These are phyloP conservation scores for Ridgeia piscesae DNA, from an alignment of 1,140 invertebrate genomes.

Conservation along the genomic window DNA sequence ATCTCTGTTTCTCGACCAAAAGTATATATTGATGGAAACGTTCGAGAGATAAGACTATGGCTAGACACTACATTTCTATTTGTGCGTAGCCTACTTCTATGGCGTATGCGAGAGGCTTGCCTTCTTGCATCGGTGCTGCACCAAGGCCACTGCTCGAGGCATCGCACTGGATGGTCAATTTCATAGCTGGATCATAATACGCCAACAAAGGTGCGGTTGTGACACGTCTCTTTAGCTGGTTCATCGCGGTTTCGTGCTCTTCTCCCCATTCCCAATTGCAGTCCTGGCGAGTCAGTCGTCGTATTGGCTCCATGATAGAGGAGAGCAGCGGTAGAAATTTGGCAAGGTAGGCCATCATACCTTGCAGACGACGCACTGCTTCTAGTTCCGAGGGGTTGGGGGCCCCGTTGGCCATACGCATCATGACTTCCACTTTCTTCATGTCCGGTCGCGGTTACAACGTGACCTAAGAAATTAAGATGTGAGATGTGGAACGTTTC, in stretches of 20 bases:
- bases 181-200: constrained; percentile 37
- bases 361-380: constrained; percentile 35
- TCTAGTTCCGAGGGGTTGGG: background rate
- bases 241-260: constrained; percentile 27
- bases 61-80: constrained; percentile 59
- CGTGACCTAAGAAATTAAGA: too few species aligned
- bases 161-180: constrained; percentile 39
- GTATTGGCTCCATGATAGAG: constrained; percentile 15
- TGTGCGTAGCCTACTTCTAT: constrained; percentile 60
- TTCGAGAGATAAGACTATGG: constrained; percentile 57
- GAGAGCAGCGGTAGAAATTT: constrained; percentile 33
- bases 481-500: too few species aligned
- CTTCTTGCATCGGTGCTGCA: constrained; percentile 56
- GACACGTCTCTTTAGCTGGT: constrained; percentile 34
- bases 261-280: constrained; percentile 9
- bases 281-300: constrained; percentile 14
- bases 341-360: constrained; percentile 37
- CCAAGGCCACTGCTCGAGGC: constrained; percentile 50
- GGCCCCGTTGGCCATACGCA: constrained; percentile 4
- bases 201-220: constrained; percentile 34
- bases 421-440: background rate
- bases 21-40: constrained; percentile 53
- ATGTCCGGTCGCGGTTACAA: too few species aligned
- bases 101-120: constrained; percentile 56
- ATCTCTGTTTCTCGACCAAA: constrained; percentile 41